phyloP scores from a whole-genome alignment of 1,140 invertebrate genomes.

The Belonocnema kinseyi region DNA sequence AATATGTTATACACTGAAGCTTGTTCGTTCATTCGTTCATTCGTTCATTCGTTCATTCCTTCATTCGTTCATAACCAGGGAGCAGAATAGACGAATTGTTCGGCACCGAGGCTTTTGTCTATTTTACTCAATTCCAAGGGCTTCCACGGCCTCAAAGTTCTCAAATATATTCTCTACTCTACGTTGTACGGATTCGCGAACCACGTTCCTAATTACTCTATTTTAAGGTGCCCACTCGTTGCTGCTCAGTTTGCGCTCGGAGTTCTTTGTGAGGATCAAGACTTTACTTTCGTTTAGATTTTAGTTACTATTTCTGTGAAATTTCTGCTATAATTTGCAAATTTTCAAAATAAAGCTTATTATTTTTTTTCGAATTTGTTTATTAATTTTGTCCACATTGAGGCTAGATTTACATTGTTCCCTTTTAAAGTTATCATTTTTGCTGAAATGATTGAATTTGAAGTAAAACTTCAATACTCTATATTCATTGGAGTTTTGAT shows the following conservation, averaged over 20 bases:
- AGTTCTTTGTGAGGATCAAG: too few relatives aligned
- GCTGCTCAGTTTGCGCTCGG: not conserved
- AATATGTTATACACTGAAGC: slow-evolving; percentile 68
- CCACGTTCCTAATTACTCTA: slow-evolving; percentile 69
- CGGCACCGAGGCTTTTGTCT: slow-evolving; percentile 69
- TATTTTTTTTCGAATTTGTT: too few relatives aligned
- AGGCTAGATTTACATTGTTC: too few relatives aligned
- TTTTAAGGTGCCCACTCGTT: slow-evolving; percentile 65
- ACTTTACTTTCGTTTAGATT: too few relatives aligned
- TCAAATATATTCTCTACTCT: slow-evolving; percentile 71
- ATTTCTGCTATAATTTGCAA: too few relatives aligned
- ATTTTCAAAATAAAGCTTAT: too few relatives aligned
- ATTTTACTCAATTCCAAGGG: slow-evolving; percentile 70
- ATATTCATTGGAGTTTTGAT: too few relatives aligned
- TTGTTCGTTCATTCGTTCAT: slow-evolving; percentile 54
- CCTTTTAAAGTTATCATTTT: too few relatives aligned
- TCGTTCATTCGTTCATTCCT: slow-evolving; percentile 53
- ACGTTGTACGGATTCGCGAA: slow-evolving; percentile 70
- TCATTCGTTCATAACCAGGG: slow-evolving; percentile 60
- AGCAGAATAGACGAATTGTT: slow-evolving; percentile 71
- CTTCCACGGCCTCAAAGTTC: slow-evolving; percentile 68
- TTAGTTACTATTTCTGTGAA: too few relatives aligned
- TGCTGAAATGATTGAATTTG: too few relatives aligned
- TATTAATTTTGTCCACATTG: too few relatives aligned
- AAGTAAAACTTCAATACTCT: too few relatives aligned